Conservation (phyloP, 2,888 invertebrate genomes). For the Oscheius sp. region DNA sequence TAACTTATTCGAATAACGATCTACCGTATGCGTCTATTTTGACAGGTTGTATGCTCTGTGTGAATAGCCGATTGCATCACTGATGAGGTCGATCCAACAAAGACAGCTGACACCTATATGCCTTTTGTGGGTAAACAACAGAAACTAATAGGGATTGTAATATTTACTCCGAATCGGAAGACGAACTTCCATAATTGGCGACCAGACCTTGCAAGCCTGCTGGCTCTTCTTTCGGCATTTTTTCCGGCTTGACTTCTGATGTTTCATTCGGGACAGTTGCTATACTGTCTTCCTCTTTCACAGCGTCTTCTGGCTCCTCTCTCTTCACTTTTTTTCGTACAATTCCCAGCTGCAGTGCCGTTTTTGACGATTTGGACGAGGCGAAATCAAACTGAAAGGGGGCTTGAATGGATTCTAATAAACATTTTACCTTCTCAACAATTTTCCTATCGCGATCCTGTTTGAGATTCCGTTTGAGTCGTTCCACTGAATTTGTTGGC, state of each 20-base stretch:
- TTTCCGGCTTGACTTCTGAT: slow-evolving; percentile 1
- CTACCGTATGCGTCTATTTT: slow-evolving; percentile 17
- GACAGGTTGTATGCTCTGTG: slow-evolving; percentile 24
- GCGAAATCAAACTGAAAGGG: slow-evolving; percentile 33
- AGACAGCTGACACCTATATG: slow-evolving; percentile 28
- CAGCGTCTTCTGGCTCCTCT: not conserved
- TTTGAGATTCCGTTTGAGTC: slow-evolving; percentile 43
- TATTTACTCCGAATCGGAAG: slow-evolving; percentile 40
- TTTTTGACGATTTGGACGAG: slow-evolving; percentile 25
- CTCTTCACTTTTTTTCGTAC: slow-evolving; percentile 37
- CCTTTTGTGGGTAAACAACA: not conserved
- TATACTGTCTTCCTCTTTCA: slow-evolving; percentile 13
- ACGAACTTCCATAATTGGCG: slow-evolving; percentile 40
- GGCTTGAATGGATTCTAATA: not conserved
- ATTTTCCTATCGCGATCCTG: slow-evolving; percentile 46
- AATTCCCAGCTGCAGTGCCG: slow-evolving; percentile 26
- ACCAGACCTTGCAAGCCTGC: slow-evolving; percentile 29
- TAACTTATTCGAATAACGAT: not conserved
- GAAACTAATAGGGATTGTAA: not conserved
- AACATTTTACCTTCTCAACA: slow-evolving; percentile 30
- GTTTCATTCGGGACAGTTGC: not conserved
- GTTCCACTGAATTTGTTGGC: slow-evolving; percentile 36
- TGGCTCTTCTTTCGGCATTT: slow-evolving; percentile 12
- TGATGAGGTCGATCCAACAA: slow-evolving; percentile 37
- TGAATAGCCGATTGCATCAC: slow-evolving; percentile 34